These are phyloP conservation scores for Enteromius trimaculatus DNA, from an alignment of 2,797 vertebrate species.

Conservation along the genomic window DNA sequence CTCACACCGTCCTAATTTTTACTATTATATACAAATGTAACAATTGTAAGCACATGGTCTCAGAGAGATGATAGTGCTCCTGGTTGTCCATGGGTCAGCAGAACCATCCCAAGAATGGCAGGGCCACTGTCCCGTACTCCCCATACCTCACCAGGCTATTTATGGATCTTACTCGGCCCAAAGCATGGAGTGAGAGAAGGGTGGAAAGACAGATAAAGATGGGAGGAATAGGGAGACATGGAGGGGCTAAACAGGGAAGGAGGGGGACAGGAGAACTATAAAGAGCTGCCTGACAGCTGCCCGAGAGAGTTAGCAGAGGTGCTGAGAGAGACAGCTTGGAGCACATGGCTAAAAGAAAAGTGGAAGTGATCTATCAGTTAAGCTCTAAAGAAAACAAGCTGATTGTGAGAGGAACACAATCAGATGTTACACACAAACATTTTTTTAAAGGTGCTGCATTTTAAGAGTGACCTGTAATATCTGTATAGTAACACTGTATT, in stretches of 20 bases:
- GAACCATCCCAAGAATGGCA: conserved; percentile 68
- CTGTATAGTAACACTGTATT: neutral
- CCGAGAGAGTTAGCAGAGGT: conserved; percentile 65
- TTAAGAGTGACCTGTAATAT: neutral
- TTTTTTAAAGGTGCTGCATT: too few relatives aligned
- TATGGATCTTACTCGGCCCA: conserved; percentile 68
- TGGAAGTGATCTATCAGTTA: conserved; percentile 27
- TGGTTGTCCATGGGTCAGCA: conserved; percentile 3
- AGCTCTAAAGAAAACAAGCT: neutral
- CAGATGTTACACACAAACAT: conserved; percentile 8
- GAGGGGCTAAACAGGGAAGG: neutral
- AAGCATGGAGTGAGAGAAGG: conserved; percentile 69
- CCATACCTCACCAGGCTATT: conserved; percentile 76
- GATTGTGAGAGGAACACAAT: neutral
- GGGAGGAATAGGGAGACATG: neutral
- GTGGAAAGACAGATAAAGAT: conserved; percentile 14
- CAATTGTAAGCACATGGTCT: neutral
- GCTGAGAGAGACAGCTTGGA: conserved; percentile 55
- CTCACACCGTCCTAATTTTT: neutral
- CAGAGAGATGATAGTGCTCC: neutral
- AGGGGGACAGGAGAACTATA: conserved; percentile 54
- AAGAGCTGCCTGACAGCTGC: conserved; percentile 73
- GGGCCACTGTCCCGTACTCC: conserved; percentile 56
- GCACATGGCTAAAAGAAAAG: conserved; percentile 39
- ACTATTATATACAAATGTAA: neutral